Evolutionary conservation across 2,888 invertebrate genomes (phyloP), one percentile per base, ranked within the genome.

Genomic region (Congeria kusceri): DNA sequence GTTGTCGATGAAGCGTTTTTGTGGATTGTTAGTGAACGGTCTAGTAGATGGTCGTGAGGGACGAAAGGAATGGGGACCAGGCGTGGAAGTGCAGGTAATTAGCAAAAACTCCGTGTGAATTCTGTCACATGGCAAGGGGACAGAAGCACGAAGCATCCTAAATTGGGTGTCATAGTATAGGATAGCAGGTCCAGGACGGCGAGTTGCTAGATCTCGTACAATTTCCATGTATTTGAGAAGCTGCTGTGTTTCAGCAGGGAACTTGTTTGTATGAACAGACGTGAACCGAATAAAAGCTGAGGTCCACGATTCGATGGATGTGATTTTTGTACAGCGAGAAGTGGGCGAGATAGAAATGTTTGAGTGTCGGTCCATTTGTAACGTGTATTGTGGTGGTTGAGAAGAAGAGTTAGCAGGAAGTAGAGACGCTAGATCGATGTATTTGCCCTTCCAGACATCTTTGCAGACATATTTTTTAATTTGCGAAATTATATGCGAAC

Each of bases 281-380:
- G 61, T 25, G 44, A 62, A 73, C 25, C 67, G 18, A 0, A 73
- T 4, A 32, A 66, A 67, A 3, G 73, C 73, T 3, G 66, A 20
- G 1, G 65, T 73, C 66, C 66, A 73, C 11, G 27, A n/a, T 9
- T 72, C 64, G 44, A 65, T 72, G 32, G 59, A 27, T 9, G 46
- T 44, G 18, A 44, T 44, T 44, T 44, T 44, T 9, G 11, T 9
- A 47, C 44, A 46, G 11, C 47, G 44, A 13, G 15, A 25, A 47
- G 13, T 46, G 23, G 44, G 27, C 9, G 44, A 47, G 5, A 64
- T 28, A 7, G 47, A 27, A 18, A 44, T 64, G 15, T 44, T 44
- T 9, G 46, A 44, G 18, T 44, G 46, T 44, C 18, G 46, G 18
- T 44, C 46, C 18, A 44, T 13, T 9, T 44, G 9, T 9, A 44